Percentiles rank a stretch among this genome's conserved stretches.
Evolutionary conservation across 2,888 invertebrate genomes (phyloP).

Genomic region (Hololepta plana): DNA sequence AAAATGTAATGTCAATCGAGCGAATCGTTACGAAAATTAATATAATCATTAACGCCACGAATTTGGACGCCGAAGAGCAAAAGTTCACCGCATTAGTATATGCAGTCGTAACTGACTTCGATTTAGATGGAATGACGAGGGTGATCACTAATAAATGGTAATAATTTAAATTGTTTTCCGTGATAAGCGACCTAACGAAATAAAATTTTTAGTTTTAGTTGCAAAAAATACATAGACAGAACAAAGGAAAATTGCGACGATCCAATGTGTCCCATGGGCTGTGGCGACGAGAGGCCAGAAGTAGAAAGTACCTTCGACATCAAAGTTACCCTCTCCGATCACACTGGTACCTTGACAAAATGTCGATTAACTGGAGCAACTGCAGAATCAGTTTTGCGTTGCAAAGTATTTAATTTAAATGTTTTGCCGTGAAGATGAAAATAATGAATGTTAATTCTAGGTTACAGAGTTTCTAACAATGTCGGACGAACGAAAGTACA

Average conservation of each 20-base stretch:
- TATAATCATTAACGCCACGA: constrained; percentile 21
- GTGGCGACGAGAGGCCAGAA: constrained; percentile 16
- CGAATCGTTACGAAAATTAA: constrained; percentile 32
- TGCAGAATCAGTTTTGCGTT: constrained; percentile 39
- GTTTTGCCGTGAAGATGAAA: too few relatives aligned
- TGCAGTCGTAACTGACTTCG: constrained; percentile 48
- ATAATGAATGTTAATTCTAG: constrained; percentile 20
- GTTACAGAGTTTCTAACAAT: constrained; percentile 33
- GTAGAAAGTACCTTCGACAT: constrained; percentile 35
- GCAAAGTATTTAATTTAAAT: constrained; percentile 28
- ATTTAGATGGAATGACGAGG: constrained; percentile 39
- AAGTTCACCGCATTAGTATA: constrained; percentile 54
- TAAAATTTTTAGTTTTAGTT: constrained; percentile 16
- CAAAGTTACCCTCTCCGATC: constrained; percentile 44
- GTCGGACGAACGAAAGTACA: constrained; percentile 31
- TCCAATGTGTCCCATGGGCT: constrained; percentile 21
- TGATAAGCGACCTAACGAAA: too few relatives aligned
- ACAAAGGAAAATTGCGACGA: constrained; percentile 20
- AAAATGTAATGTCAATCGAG: constrained; percentile 37
- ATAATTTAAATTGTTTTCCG: too few relatives aligned
- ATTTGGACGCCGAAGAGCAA: constrained; percentile 25
- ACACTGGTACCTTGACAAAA: constrained; percentile 44
- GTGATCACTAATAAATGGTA: constrained; percentile 29
- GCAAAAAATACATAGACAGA: constrained; percentile 15
- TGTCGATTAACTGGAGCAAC: constrained; percentile 36